Conservation (phyloP, 2,888 invertebrate species). For the Acrocyrtus sp. region DNA sequence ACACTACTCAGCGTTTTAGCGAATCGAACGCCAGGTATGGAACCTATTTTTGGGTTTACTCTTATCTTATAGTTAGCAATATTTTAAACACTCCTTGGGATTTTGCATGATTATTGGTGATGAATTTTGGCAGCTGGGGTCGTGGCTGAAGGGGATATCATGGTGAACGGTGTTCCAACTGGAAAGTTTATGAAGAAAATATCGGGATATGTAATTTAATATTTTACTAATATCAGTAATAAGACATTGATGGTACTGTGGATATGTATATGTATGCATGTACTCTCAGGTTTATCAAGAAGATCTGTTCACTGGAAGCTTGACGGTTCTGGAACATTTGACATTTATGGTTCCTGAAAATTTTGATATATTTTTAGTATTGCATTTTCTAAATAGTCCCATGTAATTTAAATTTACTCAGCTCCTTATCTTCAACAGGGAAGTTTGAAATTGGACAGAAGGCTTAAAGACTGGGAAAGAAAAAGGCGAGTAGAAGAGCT, state of each 20-base stretch:
- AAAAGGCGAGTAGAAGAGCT: conserved; percentile 76
- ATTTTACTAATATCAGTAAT: no score
- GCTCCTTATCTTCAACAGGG: no score
- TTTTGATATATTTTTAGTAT: no score
- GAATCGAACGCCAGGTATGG: conserved; percentile 78
- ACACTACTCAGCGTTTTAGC: conserved; percentile 88
- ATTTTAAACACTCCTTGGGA: no score
- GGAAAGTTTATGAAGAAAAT: conserved; percentile 81
- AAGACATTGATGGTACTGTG: no score
- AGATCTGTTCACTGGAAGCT: conserved; percentile 85
- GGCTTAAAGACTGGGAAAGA: conserved; percentile 73
- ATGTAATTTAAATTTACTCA: no score
- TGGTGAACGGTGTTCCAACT: conserved; percentile 79
- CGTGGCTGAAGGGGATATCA: conserved; percentile 80
- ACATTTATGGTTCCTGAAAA: conserved; percentile 81
- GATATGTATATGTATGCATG: no score
- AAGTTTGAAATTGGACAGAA: conserved; percentile 80
- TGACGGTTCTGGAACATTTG: conserved; percentile 89
- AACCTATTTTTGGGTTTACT: no score
- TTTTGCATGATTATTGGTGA: no score
- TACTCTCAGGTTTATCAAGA: conserved; percentile 79
- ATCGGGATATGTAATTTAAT: conserved; percentile 76
- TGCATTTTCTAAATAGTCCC: no score
- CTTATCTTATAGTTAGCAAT: no score
- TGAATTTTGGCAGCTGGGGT: no score